A percentile compares a stretch with the other conserved stretches of the same genome.
Evolutionary conservation across 2,888 invertebrate species (phyloP).

Genomic region (Pseudococcus longispinus): DNA sequence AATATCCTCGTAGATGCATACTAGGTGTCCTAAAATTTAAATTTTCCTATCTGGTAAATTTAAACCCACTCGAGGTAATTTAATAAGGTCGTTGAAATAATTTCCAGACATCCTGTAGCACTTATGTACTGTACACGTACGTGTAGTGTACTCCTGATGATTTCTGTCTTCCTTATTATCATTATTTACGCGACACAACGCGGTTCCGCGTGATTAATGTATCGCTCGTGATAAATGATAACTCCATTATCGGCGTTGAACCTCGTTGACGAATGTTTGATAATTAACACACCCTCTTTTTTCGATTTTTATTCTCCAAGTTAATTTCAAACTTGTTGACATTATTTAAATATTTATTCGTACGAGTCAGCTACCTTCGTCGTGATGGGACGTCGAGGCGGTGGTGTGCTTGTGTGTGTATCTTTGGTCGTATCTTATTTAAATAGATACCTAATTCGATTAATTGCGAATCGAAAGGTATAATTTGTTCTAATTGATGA

Average conservation of each 20-base stretch:
- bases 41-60: not conserved
- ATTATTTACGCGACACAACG: conserved; percentile 2
- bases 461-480: not conserved
- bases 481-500: not conserved
- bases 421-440: not conserved
- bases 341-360: conserved; percentile 29
- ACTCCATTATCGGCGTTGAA: not conserved
- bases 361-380: not conserved
- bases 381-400: not conserved
- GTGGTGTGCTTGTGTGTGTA: not conserved
- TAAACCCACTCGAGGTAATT: not conserved
- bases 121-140: not conserved
- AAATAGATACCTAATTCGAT: not conserved
- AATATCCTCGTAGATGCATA: not conserved
- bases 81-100: not conserved
- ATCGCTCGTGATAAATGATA: not conserved
- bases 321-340: not conserved
- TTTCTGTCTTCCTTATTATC: conserved; percentile 13
- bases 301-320: not conserved
- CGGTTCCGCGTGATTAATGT: conserved; percentile 19
- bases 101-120: conserved; percentile 1
- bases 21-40: not conserved
- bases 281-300: conserved; percentile 21
- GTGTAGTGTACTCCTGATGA: not conserved
- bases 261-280: not conserved